Conservation (phyloP, 1,140 invertebrate species). For the Cardiocondyla obscurior region DNA sequence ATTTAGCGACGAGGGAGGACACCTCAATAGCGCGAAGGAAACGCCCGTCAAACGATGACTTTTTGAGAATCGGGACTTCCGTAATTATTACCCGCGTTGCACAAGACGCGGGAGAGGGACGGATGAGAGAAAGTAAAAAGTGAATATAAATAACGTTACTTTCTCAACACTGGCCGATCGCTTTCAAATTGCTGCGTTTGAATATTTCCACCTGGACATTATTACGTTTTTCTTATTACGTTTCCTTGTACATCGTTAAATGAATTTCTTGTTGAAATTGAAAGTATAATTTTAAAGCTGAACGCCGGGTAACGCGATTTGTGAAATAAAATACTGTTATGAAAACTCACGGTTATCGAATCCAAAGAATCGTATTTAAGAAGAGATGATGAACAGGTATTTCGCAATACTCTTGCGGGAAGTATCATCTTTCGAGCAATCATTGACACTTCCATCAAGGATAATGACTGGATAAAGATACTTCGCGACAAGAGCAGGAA, state of each 20-base stretch:
- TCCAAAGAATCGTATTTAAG: not conserved
- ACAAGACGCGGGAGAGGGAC: not conserved
- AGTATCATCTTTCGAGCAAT: constrained; percentile 4
- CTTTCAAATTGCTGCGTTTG: not conserved
- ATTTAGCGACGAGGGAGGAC: constrained; percentile 3
- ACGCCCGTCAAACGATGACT: constrained; percentile 47
- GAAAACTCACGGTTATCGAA: too few relatives aligned
- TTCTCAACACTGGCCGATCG: not conserved
- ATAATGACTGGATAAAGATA: constrained; percentile 19
- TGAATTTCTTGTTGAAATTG: not conserved
- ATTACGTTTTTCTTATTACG: not conserved
- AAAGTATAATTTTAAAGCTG: not conserved
- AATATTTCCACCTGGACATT: not conserved
- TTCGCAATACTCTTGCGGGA: too few relatives aligned
- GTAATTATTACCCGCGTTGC: constrained; percentile 16
- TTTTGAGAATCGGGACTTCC: constrained; percentile 14
- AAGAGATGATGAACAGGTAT: too few relatives aligned
- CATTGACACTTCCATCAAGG: constrained; percentile 14
- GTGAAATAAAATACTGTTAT: not conserved
- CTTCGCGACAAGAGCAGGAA: not conserved
- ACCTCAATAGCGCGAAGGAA: constrained; percentile 28
- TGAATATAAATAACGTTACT: constrained; percentile 12
- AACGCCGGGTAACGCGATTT: not conserved
- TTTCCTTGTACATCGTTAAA: not conserved
- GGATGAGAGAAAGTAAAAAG: constrained; percentile 38